A percentile compares a stretch with the other conserved stretches of the same genome.
These are phyloP conservation scores for Corella eumyota DNA, from an alignment of 23 tunicate species.

Conservation along the genomic window DNA sequence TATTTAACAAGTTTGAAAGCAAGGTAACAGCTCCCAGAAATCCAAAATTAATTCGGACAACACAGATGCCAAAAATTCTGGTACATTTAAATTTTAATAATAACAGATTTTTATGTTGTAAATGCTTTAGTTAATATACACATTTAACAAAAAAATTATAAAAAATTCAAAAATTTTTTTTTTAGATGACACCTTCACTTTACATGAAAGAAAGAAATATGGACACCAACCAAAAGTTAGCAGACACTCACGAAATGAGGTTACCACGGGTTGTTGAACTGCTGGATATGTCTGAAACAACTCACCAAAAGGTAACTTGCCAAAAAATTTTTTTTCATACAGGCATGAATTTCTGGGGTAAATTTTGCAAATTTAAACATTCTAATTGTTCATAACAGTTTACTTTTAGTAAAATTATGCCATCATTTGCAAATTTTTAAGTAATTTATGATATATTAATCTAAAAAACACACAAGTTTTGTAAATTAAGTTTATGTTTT, in stretches of 20 bases:
- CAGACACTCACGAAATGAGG: conserved; percentile 82
- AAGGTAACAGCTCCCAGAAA: conserved; percentile 88
- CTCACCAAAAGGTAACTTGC: conserved; percentile 89
- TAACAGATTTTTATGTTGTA: no score
- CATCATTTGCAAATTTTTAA: no score
- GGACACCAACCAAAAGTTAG: conserved; percentile 80
- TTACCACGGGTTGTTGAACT: conserved; percentile 70
- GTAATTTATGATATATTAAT: no score
- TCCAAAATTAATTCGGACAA: conserved; percentile 68
- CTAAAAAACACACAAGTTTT: no score
- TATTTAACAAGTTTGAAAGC: conserved; percentile 60
- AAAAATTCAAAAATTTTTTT: not conserved
- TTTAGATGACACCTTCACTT: conserved; percentile 71
- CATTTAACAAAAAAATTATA: not conserved
- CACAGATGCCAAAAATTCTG: conserved; percentile 48
- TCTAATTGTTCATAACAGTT: no score
- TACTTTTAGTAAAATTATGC: no score
- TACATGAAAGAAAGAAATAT: conserved; percentile 75
- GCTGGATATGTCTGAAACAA: conserved; percentile 95
- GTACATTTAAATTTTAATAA: no score
- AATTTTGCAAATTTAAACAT: not conserved
- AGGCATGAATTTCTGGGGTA: not conserved
- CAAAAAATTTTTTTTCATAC: not conserved
- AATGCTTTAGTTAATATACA: not conserved
- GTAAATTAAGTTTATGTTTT: no score